Base-by-base conservation (phyloP, 2,888 invertebrate species). In the Syritta pipiens region DNA sequence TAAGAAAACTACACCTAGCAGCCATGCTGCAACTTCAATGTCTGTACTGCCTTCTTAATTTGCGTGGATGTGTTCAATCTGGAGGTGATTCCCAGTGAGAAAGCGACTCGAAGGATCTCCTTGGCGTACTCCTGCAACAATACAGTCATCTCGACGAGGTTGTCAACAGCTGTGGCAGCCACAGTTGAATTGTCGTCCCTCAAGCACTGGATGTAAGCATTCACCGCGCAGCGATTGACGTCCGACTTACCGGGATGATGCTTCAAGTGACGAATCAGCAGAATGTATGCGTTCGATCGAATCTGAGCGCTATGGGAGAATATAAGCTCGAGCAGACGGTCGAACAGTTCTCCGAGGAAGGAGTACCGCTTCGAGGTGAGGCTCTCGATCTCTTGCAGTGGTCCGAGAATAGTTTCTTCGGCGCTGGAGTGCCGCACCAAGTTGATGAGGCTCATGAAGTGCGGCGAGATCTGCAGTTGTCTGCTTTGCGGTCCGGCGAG, bases 111-210 rank as follows among this genome's bases (percentile, higher is more conserved):
- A 83, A 97, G 90, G 53, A 98, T 91, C 57, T 93, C 91, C 62
- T 93, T 91, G 0, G 96, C 95, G 88, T 95, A 93, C 88, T 97
- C 97, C 90, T 95, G 96, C 90, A 95, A 91, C 79, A 96, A 93
- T 7, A 95, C 91, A 57, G 94, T 91, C 81, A 97, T 92, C 84
- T 97, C 97, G 0, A 96, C 94, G 49, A 98, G 90, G 86, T 93
- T 93, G 81, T 96, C 96, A 44, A 97, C 90, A 22, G 95, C 93
- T 0, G 94, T 93, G 82, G 92, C 91, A 0, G 95, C 92, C 32
- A 97, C 91, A 79, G 96, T 95, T 0, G 95, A 93, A 85, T 95
- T 93, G 40, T 91, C 90, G 76, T 94, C 94, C 82, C 96, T 93
- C 65, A 98, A 90, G 86, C 97, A 96, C 83, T 94, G 93, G 63